phyloP scores from a whole-genome alignment of 2,797 vertebrate species.

The Rhinoraja longicauda region DNA sequence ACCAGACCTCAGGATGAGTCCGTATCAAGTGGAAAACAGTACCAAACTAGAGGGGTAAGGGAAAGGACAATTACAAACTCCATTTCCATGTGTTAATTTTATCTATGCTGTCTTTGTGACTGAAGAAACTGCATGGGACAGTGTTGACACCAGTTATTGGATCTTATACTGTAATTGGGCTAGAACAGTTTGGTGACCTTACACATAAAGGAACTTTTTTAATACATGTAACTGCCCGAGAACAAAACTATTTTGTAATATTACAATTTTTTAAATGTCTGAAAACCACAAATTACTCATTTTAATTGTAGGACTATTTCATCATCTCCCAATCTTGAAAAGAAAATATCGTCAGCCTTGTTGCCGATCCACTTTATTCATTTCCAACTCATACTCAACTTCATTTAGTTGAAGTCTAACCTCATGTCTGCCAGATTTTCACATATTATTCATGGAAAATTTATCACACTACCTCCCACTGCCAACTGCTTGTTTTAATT shows the following conservation, averaged over 20 bases:
- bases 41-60: background rate
- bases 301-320: background rate
- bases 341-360: background rate
- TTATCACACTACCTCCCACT: background rate
- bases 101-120: background rate
- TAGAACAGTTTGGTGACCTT: background rate
- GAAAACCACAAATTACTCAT: background rate
- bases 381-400: background rate
- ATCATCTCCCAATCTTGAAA: background rate
- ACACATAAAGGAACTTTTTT: background rate
- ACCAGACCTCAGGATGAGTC: background rate
- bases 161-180: background rate
- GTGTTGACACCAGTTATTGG: background rate
- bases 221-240: background rate
- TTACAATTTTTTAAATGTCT: no score
- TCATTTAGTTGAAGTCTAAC: background rate
- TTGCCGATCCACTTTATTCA: background rate
- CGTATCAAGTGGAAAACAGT: no score
- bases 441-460: background rate
- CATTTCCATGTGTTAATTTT: background rate
- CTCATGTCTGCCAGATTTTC: background rate
- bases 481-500: background rate
- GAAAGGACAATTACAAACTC: background rate
- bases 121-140: background rate
- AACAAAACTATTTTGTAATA: background rate